phyloP scores from a whole-genome alignment of 2,888 invertebrate species.

The Polietes domitor region DNA sequence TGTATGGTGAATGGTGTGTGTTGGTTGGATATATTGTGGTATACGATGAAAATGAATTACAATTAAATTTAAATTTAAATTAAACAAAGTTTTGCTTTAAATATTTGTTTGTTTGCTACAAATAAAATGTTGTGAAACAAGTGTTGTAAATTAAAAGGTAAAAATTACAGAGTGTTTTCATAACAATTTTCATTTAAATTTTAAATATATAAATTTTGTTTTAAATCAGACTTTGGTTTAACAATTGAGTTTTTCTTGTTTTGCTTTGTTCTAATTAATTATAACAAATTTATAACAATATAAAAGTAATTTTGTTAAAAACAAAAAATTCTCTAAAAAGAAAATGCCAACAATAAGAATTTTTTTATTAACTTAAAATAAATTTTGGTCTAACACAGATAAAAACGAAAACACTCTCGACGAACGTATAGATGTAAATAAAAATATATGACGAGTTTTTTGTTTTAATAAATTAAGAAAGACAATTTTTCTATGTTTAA shows the following conservation, averaged over 20 bases:
- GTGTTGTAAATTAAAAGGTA: constrained; percentile 50
- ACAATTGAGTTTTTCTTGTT: constrained; percentile 62
- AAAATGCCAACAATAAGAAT: constrained; percentile 66
- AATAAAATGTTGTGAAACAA: constrained; percentile 46
- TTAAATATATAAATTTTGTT: constrained; percentile 66
- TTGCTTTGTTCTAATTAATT: constrained; percentile 55
- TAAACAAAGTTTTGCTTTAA: constrained; percentile 31
- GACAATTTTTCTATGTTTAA: constrained; percentile 17
- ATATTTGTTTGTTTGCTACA: constrained; percentile 28
- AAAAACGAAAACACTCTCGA: constrained; percentile 64
- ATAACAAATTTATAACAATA: constrained; percentile 62
- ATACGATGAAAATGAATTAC: constrained; percentile 36
- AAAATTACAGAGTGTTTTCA: constrained; percentile 66
- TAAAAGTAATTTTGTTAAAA: constrained; percentile 56
- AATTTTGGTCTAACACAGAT: constrained; percentile 45
- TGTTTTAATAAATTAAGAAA: constrained; percentile 30
- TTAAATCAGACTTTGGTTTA: constrained; percentile 69
- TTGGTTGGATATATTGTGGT: constrained; percentile 25
- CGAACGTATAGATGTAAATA: constrained; percentile 35
- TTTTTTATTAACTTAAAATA: constrained; percentile 45
- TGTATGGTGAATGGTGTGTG: too few species aligned
- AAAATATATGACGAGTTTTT: constrained; percentile 42
- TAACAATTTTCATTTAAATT: constrained; percentile 63
- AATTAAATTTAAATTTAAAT: constrained; percentile 30
- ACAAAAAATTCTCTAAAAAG: constrained; percentile 57